A percentile compares a stretch with the other conserved stretches of the same genome.
Conservation (phyloP, 35 echinoderm and acorn worm species). For the Antedon bifida region DNA sequence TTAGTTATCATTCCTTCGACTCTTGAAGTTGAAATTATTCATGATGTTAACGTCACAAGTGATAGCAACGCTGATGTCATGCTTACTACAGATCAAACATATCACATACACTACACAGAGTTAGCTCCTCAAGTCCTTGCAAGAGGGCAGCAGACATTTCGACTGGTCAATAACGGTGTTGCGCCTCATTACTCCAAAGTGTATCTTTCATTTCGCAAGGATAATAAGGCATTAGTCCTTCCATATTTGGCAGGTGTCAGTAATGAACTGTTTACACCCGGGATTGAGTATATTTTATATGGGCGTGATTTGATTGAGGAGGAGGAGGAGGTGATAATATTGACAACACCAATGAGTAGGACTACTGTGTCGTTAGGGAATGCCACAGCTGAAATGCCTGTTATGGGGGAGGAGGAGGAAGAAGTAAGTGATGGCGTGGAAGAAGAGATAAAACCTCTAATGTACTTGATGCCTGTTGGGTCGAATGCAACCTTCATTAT, state of each 20-base stretch:
- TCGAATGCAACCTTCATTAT: constrained; percentile 64
- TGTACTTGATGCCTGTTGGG: constrained; percentile 42
- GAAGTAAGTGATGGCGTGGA: not conserved
- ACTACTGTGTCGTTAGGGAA: not conserved
- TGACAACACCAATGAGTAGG: not conserved
- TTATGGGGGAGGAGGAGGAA: not conserved
- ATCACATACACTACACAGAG: constrained; percentile 32
- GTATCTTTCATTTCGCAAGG: constrained; percentile 38
- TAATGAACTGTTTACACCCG: not conserved
- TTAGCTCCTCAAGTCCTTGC: constrained; percentile 24
- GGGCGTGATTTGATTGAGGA: not conserved
- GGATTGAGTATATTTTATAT: not conserved
- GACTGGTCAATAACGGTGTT: constrained; percentile 55
- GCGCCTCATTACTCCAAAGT: constrained; percentile 37
- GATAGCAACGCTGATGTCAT: constrained; percentile 36
- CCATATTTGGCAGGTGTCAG: constrained; percentile 3
- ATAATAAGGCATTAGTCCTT: not conserved
- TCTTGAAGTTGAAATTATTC: constrained; percentile 21
- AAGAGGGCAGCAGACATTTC: constrained; percentile 50
- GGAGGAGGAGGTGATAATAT: not conserved
- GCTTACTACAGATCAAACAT: constrained; percentile 2
- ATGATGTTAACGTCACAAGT: constrained; percentile 27
- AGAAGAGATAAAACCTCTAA: not conserved
- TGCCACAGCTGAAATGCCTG: too few relatives aligned
- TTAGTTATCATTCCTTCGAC: constrained; percentile 24